A percentile compares a stretch with the other conserved stretches of the same genome.
phyloP scores from a whole-genome alignment of 2,888 invertebrate genomes.

The Hecatera dysodea region DNA sequence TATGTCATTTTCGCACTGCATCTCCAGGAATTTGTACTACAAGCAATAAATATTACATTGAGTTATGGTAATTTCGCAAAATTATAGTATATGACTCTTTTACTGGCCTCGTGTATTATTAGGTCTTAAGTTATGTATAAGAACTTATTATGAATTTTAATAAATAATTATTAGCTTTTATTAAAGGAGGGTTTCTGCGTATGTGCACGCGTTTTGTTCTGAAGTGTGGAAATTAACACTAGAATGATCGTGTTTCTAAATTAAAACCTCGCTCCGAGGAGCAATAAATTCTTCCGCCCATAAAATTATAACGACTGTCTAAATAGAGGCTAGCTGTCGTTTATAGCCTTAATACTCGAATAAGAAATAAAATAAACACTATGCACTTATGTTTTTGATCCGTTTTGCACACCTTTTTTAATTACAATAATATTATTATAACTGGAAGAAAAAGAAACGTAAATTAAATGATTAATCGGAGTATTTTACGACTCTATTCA shows the following conservation, averaged over 20 bases:
- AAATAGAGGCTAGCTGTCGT: slow-evolving; percentile 88
- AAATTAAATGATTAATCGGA: slow-evolving; percentile 31
- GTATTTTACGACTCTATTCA: slow-evolving; percentile 1
- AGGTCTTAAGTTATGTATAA: slow-evolving; percentile 34
- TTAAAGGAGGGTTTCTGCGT: slow-evolving; percentile 35
- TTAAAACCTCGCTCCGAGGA: slow-evolving; percentile 82
- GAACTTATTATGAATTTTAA: slow-evolving; percentile 57
- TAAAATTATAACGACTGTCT: slow-evolving; percentile 89
- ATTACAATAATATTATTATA: slow-evolving; percentile 42
- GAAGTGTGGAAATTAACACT: slow-evolving; percentile 87
- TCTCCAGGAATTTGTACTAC: slow-evolving; percentile 87
- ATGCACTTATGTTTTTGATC: slow-evolving; percentile 75
- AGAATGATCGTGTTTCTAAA: slow-evolving; percentile 86
- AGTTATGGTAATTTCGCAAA: slow-evolving; percentile 85
- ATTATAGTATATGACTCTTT: slow-evolving; percentile 76
- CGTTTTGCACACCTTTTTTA: slow-evolving; percentile 67
- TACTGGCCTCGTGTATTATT: slow-evolving; percentile 64
- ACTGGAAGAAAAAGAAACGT: neutral
- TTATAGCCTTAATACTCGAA: slow-evolving; percentile 83
- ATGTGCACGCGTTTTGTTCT: slow-evolving; percentile 63
- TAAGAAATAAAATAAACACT: slow-evolving; percentile 76
- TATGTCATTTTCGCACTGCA: slow-evolving; percentile 89
- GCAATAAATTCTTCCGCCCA: slow-evolving; percentile 87
- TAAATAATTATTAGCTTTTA: slow-evolving; percentile 61
- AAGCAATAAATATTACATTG: slow-evolving; percentile 86